Conservation (phyloP, 2,797 vertebrate genomes). For the Hippoglossus hippoglossus region DNA sequence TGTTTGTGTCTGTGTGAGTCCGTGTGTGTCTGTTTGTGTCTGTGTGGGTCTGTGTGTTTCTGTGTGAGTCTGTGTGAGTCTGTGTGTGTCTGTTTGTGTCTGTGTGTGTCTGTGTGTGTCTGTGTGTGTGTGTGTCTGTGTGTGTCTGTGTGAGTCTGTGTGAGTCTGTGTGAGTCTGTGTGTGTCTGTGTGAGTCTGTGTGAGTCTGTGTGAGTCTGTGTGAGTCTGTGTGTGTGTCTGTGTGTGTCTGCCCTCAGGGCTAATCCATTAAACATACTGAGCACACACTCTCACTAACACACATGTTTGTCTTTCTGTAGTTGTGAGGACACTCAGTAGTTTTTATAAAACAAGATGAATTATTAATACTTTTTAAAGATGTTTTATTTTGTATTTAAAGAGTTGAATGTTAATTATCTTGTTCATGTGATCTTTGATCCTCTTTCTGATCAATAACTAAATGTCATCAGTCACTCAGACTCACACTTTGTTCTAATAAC, state of each 20-base stretch:
- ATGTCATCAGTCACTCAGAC: too few species aligned
- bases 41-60: background rate
- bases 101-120: too few species aligned
- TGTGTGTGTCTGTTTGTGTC: constrained; percentile 11
- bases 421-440: too few species aligned
- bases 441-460: too few species aligned
- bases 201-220: constrained; percentile 29
- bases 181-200: background rate
- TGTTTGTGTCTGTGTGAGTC: constrained; percentile 6
- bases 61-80: too few species aligned
- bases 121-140: constrained; percentile 7
- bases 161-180: constrained; percentile 15
- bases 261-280: constrained; percentile 74
- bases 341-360: background rate
- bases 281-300: constrained; percentile 30
- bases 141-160: background rate
- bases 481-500: too few species aligned
- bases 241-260: constrained; percentile 61
- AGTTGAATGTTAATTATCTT: too few species aligned
- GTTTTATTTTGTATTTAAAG: too few species aligned
- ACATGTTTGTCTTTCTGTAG: constrained; percentile 5
- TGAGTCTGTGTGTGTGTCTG: constrained; percentile 16
- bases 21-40: constrained; percentile 12
- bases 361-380: too few species aligned
- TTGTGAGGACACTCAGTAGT: background rate